phyloP scores from a whole-genome alignment of 2,888 invertebrate species.

The Sussaba pulchella region DNA sequence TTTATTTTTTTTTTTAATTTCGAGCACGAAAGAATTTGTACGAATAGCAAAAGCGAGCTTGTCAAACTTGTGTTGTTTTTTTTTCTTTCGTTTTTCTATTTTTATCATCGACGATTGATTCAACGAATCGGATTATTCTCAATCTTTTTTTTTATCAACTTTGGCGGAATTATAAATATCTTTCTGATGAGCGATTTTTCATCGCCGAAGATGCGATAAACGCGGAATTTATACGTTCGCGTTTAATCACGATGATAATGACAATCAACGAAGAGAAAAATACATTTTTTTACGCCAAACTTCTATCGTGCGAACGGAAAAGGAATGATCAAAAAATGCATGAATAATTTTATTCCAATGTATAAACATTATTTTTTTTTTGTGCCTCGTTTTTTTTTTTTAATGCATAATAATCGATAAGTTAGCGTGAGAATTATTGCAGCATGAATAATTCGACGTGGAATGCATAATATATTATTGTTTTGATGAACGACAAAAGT shows the following conservation, averaged over 20 bases:
- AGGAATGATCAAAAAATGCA: conserved; percentile 34
- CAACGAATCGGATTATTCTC: neutral
- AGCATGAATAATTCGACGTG: neutral
- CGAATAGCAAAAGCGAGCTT: neutral
- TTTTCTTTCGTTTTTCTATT: too few species aligned
- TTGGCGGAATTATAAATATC: conserved; percentile 23
- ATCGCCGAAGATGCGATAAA: neutral
- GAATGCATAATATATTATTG: neutral
- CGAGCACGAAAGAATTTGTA: conserved; percentile 6
- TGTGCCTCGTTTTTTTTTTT: conserved; percentile 30
- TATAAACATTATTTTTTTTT: conserved; percentile 18
- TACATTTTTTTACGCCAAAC: conserved; percentile 46
- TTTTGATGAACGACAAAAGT: conserved; percentile 21
- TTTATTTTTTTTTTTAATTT: conserved; percentile 11
- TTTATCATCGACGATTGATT: conserved; percentile 11
- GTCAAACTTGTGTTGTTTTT: too few species aligned
- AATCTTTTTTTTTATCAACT: conserved; percentile 19
- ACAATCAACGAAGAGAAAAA: conserved; percentile 48
- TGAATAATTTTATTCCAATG: conserved; percentile 44
- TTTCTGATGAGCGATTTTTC: conserved; percentile 9
- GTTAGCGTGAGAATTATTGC: conserved; percentile 13
- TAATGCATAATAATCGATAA: conserved; percentile 10
- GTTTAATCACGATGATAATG: conserved; percentile 10
- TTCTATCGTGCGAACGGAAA: conserved; percentile 22
- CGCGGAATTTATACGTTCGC: conserved; percentile 33